Evolutionary conservation across 2,113 vertebrate species (phyloP).

Genomic region (Dolichallabes microphthalmus): DNA sequence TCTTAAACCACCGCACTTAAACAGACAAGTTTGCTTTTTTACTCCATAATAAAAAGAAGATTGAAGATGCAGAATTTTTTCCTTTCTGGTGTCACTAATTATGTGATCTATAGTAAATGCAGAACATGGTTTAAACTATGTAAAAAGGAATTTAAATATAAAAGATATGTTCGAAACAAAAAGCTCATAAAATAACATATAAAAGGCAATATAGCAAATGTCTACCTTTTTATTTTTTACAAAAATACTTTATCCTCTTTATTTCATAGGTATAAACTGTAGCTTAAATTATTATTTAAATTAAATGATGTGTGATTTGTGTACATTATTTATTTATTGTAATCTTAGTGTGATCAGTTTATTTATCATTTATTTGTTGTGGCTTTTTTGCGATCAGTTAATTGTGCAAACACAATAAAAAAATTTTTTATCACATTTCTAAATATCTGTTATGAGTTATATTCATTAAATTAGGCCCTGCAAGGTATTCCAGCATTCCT

Average conservation of each 20-base stretch:
- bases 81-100: too few species aligned
- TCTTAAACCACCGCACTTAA: background rate
- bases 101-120: background rate
- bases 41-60: background rate
- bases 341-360: background rate
- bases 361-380: background rate
- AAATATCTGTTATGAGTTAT: background rate
- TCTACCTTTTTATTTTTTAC: background rate
- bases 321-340: background rate
- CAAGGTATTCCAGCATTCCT: background rate
- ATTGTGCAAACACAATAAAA: background rate
- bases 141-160: background rate
- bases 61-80: background rate
- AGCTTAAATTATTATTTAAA: background rate
- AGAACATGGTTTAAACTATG: background rate
- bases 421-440: background rate
- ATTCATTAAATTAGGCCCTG: background rate
- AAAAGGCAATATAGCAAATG: background rate
- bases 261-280: background rate
- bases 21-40: background rate
- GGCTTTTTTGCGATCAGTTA: background rate
- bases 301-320: background rate
- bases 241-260: too few species aligned
- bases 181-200: background rate
- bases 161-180: background rate